Base-by-base conservation (phyloP, 2,888 invertebrate species). In the Eupithecia dodoneata region DNA sequence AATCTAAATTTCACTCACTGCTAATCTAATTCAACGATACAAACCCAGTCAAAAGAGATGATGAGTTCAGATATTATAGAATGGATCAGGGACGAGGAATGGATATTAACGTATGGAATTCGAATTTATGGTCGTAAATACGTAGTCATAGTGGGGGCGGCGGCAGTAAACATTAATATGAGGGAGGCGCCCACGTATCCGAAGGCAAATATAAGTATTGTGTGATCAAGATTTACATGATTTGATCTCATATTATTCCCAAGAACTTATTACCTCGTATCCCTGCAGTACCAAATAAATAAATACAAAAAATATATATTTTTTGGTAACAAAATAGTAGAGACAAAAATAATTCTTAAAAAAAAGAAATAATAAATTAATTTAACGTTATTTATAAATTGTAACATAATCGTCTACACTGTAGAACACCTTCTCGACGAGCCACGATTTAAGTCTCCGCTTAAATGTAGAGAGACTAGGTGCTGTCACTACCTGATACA, bases 121-220 rank as follows among this genome's bases (percentile, higher is more conserved):
- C 30, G 18, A 70, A 30, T 30, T 73, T 76, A 74, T 76, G 75
- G 44, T 59, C 79, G 52, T 77, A 79, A 75, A 77, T 67, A 77
- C 69, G 49, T 79, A 73, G 78, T 72, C 76, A 55, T 72, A 9
- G 79, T 67, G 82, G 79, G 76, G 82, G 80, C 78, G 82, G 73
- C 47, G 75, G 79, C 71, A 76, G 80, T 81, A 80, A 81, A 82
- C 74, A 73, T 80, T 78, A 79, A 74, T 79, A 79, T 77, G 74
- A 80, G 78, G 76, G 79, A 74, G 80, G 73, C 79, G 67, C 77
- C 76, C 79, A 78, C 81, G 76, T 74, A 75, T 72, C 12, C 72
- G 55, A 75, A 52, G 30, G 69, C 72, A 75, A 73, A 75, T 13
- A 59, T 10, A 59, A 12, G 63, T 63, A 74, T 71, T 79, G 55